phyloP scores from a whole-genome alignment of 2,797 vertebrate species.

The Gallinago stenura region DNA sequence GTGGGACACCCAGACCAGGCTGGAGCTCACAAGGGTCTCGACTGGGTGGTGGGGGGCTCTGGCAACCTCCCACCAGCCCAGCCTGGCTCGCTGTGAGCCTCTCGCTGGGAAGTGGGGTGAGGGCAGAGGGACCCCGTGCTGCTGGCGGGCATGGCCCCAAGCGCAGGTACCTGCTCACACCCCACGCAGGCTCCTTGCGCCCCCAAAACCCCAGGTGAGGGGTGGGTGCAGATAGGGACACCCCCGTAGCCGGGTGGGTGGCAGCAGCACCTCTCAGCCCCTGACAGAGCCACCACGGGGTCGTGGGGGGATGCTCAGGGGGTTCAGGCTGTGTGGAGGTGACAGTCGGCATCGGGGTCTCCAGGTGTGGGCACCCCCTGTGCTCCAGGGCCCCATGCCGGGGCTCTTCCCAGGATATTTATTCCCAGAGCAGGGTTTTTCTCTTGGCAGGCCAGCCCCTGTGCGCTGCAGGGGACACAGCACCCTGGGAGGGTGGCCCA shows the following conservation, averaged over 20 bases:
- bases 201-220: background rate
- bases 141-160: background rate
- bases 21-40: background rate
- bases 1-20: background rate
- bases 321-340: background rate
- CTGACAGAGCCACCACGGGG: accelerated
- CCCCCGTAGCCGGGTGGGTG: too few species aligned
- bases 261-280: background rate
- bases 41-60: background rate
- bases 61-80: background rate
- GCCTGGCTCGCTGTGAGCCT: background rate
- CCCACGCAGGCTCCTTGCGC: background rate
- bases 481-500: accelerated
- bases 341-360: background rate
- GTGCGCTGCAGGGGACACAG: background rate
- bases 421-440: background rate
- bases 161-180: background rate
- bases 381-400: accelerated
- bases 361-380: background rate
- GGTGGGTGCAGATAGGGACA: background rate
- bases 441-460: too few species aligned
- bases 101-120: background rate
- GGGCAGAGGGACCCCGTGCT: background rate
- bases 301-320: background rate
- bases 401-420: background rate